Conservation (phyloP, 1,140 invertebrate genomes). For the Drosophila erecta region DNA sequence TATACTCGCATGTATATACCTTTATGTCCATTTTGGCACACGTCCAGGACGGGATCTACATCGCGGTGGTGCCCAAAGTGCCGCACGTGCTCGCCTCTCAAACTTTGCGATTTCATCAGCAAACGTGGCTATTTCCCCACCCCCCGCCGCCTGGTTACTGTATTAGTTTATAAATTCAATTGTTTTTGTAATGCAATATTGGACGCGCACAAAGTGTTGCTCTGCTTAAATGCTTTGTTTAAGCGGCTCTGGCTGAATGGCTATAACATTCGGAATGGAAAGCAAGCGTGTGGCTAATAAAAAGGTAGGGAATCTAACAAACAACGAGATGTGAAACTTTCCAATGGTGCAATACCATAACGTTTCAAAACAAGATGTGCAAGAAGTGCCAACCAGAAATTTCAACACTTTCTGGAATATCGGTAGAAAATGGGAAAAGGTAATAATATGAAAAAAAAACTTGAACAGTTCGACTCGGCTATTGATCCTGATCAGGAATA, state of each 20-base stretch:
- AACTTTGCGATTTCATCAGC: conserved; percentile 74
- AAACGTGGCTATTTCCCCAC: conserved; percentile 17
- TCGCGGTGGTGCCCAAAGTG: conserved; percentile 33
- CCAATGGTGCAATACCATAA: too few species aligned
- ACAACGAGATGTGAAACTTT: too few species aligned
- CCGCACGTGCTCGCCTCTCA: conserved; percentile 64
- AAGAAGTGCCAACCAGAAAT: too few species aligned
- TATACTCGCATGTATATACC: neutral
- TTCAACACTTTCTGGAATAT: too few species aligned
- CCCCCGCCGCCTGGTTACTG: neutral
- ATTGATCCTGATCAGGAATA: too few species aligned
- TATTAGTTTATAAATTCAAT: conserved; percentile 69
- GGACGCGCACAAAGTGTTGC: conserved; percentile 22
- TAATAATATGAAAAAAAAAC: too few species aligned
- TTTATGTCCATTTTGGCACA: conserved; percentile 39
- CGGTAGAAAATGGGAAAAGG: too few species aligned
- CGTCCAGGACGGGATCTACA: conserved; percentile 23
- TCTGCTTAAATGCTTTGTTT: conserved; percentile 21
- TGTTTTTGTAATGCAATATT: conserved; percentile 38
- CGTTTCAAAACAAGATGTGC: too few species aligned
- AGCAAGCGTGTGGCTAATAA: neutral
- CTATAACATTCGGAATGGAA: conserved; percentile 5
- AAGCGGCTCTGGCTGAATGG: conserved; percentile 8
- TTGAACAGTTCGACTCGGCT: too few species aligned
- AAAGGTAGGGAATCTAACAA: too few species aligned